These are phyloP conservation scores for Anguilla pacifica DNA, from an alignment of 2,797 vertebrate genomes.

Conservation along the genomic window DNA sequence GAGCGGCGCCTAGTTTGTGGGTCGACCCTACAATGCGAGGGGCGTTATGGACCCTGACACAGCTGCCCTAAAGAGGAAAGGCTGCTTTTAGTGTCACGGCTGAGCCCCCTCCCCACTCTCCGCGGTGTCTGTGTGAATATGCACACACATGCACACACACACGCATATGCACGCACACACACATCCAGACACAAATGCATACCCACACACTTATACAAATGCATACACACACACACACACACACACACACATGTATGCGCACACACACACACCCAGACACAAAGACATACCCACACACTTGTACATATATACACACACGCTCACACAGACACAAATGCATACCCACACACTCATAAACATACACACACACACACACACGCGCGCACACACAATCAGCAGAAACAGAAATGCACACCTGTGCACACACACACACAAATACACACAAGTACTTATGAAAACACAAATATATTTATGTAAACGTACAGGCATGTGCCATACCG, in stretches of 20 bases:
- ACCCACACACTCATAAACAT: slow-evolving; percentile 14
- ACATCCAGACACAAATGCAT: neutral
- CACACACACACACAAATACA: slow-evolving; percentile 13
- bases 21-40: slow-evolving; percentile 72
- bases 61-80: neutral
- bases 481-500: neutral
- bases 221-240: neutral
- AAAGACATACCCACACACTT: slow-evolving; percentile 7
- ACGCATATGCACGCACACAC: slow-evolving; percentile 15
- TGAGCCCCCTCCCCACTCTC: neutral
- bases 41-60: slow-evolving; percentile 66
- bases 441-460: neutral
- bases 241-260: neutral
- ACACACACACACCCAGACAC: neutral
- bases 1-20: slow-evolving; percentile 60
- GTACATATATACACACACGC: neutral
- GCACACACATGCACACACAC: slow-evolving; percentile 9
- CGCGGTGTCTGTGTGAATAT: neutral
- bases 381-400: slow-evolving; percentile 10
- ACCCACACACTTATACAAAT: slow-evolving; percentile 45
- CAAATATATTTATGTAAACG: neutral
- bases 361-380: slow-evolving; percentile 17
- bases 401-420: slow-evolving; percentile 25
- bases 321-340: neutral
- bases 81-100: slow-evolving; percentile 1